phyloP scores from a whole-genome alignment of 2,888 invertebrate genomes.

The Achlya flavicornis region DNA sequence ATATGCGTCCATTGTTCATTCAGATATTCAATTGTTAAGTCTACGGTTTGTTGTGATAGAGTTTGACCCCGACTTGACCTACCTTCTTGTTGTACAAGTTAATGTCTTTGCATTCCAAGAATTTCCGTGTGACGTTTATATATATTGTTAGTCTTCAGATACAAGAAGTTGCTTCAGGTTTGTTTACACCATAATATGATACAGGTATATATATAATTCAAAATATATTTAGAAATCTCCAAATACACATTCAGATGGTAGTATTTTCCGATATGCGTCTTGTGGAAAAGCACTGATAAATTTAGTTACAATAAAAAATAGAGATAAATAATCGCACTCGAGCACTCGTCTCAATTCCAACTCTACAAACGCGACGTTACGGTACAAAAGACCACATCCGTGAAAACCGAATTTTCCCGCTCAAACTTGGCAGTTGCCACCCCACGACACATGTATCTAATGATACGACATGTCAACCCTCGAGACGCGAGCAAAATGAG shows the following conservation, averaged over 20 bases:
- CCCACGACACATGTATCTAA: constrained; percentile 69
- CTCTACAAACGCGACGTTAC: constrained; percentile 23
- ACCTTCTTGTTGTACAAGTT: neutral
- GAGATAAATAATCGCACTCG: neutral
- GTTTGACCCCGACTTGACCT: neutral
- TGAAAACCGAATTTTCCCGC: constrained; percentile 48
- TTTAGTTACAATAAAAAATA: neutral
- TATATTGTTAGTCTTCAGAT: too few species aligned
- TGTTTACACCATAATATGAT: neutral
- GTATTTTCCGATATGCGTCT: too few species aligned
- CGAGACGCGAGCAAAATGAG: constrained; percentile 68
- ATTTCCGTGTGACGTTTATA: neutral
- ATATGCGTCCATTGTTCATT: constrained; percentile 30
- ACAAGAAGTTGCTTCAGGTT: neutral
- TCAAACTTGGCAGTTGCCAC: constrained; percentile 23
- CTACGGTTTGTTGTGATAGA: neutral
- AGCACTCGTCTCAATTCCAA: constrained; percentile 17
- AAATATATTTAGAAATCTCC: too few species aligned
- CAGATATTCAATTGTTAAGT: constrained; percentile 1
- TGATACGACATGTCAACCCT: constrained; percentile 67
- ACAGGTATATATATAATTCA: too few species aligned
- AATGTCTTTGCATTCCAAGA: neutral
- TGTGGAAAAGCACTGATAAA: too few species aligned
- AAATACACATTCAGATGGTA: too few species aligned
- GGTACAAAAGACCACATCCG: constrained; percentile 34